These are phyloP conservation scores for Polypterus senegalus DNA, from an alignment of 2,113 vertebrate genomes.

Conservation along the genomic window DNA sequence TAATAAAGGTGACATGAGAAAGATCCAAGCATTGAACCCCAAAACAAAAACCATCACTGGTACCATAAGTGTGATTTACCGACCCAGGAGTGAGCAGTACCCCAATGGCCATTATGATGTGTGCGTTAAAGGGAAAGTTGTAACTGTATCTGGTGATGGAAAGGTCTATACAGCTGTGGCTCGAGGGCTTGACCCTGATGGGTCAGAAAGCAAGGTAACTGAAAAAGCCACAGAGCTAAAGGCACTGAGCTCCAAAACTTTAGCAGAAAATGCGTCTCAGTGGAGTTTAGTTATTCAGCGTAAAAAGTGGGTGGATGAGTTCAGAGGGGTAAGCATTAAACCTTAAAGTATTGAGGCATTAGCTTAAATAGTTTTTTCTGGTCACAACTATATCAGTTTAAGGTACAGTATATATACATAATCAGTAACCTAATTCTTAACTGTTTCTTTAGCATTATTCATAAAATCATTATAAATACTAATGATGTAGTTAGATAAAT, in stretches of 20 bases:
- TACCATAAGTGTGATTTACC: constrained; percentile 15
- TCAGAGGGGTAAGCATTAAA: background rate
- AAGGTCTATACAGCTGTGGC: background rate
- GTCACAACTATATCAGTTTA: no score
- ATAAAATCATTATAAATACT: no score
- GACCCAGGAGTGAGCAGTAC: constrained; percentile 7
- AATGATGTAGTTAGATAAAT: no score
- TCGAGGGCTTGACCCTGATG: background rate
- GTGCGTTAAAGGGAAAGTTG: background rate
- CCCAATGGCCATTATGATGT: constrained; percentile 18
- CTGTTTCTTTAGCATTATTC: no score
- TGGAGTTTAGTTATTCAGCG: background rate
- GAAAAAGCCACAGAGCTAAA: background rate
- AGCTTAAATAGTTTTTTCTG: no score
- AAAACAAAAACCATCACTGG: background rate
- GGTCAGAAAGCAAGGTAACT: background rate
- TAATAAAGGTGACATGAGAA: background rate
- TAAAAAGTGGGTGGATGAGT: constrained; percentile 6
- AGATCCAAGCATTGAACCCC: background rate
- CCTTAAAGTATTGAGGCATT: no score
- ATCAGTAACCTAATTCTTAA: no score
- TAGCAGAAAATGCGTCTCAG: background rate
- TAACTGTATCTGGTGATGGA: background rate
- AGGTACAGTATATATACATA: no score
- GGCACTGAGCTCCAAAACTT: background rate